Conservation (phyloP, 2,113 vertebrate species). For the Corvus moneduloides region DNA sequence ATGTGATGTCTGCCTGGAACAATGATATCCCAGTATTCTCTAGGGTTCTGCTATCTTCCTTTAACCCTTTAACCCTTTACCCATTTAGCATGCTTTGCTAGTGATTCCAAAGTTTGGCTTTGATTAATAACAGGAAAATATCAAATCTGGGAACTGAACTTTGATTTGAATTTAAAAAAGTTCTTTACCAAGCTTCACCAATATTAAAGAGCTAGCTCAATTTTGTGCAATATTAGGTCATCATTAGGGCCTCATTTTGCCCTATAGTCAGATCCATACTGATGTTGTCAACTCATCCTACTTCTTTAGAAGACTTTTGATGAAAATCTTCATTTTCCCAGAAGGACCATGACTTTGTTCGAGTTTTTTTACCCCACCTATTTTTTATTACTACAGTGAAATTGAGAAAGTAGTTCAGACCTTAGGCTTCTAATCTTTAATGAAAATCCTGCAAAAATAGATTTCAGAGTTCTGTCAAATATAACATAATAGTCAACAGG, state of each 20-base stretch:
- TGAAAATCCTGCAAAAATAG: not conserved
- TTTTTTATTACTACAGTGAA: not conserved
- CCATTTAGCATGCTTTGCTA: not conserved
- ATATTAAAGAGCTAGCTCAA: not conserved
- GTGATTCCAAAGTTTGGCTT: not conserved
- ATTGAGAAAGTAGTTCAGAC: not conserved
- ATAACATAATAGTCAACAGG: not conserved
- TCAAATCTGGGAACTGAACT: not conserved
- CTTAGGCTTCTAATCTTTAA: not conserved
- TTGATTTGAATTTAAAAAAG: not conserved
- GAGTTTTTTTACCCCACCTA: fast-evolving
- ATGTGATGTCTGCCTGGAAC: not conserved
- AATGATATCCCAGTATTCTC: not conserved
- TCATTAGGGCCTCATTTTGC: not conserved
- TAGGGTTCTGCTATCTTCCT: not conserved
- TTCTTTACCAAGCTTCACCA: not conserved
- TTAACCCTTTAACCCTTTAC: not conserved
- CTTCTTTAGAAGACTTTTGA: not conserved
- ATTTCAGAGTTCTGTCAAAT: not conserved
- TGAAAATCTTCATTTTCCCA: not conserved
- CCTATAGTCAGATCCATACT: not conserved
- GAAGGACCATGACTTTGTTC: not conserved
- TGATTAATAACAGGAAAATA: not conserved
- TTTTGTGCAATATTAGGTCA: not conserved
- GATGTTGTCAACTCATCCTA: not conserved